Evolutionary conservation across 1,140 invertebrate species (phyloP), one percentile per base, ranked within the genome.

Genomic region (Dolichoris vasculosae): DNA sequence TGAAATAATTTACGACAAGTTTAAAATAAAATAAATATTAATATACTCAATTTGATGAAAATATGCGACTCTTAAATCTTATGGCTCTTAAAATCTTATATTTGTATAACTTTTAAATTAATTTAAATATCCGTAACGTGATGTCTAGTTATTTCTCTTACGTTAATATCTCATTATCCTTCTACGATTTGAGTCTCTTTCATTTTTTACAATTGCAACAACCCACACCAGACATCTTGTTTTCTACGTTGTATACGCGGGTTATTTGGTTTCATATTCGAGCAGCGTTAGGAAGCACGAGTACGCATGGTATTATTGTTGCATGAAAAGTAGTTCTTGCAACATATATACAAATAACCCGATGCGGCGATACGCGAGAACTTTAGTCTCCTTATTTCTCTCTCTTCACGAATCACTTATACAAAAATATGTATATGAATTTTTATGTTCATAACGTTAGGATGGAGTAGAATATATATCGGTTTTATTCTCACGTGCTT

Each of bases 301-400:
- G 23, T 59, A 59, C 55, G 55, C 55, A 26, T 43, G 79, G 79
- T 81, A 81, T 81, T 81, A 81, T 81, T 81, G 79, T 81, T 81
- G 79, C 79, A 81, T 81, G 64, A 40, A 43, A 67, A 55, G 69
- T 38, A 26, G 38, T 43, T 20, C 20, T 43, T 40, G 38, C 20
- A 13, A 38, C 38, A 32, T n/a, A 23, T 55, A 81, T 69, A 81
- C 67, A 48, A 2, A 64, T 79, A 64, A 6, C 15, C 32, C 3
- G 20, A 23, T 23, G 23, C 23, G 23, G 20, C 13, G 55, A 59
- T 23, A 26, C 11, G 46, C 40, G 35, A 8, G 4, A 35, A 23
- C n/a, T 46, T n/a, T 20, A 40, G 71, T 23, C 40, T 40, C 38
- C 40, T 75, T 75, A 46, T 75, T 77, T 77, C 46, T 20, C 13